A percentile compares a stretch with the other conserved stretches of the same genome.
These are phyloP conservation scores for Nematostella vectensis DNA, from an alignment of 92 coral and sea anemone species.

Conservation along the genomic window DNA sequence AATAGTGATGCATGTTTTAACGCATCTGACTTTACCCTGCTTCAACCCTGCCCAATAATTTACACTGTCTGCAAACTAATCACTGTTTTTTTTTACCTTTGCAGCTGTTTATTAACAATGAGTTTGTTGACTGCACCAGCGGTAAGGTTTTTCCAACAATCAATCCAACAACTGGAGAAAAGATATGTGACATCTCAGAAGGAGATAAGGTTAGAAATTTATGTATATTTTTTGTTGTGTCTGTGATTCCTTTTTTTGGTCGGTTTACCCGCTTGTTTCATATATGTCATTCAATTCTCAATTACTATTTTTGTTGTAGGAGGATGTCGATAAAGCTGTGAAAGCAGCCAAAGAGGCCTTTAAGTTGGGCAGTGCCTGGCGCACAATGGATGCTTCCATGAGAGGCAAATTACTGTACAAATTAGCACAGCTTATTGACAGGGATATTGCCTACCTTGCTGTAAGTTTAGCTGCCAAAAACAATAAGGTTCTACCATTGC, in stretches of 20 bases:
- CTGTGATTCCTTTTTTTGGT: not conserved
- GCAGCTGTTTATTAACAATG: constrained; percentile 83
- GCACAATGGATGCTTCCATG: constrained; percentile 90
- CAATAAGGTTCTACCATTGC: no score
- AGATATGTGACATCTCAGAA: constrained; percentile 92
- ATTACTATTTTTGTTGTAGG: constrained; percentile 26
- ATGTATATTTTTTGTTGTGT: not conserved
- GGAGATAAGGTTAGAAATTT: constrained; percentile 70
- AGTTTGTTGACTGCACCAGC: constrained; percentile 83
- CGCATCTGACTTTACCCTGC: no score
- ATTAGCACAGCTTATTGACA: constrained; percentile 67
- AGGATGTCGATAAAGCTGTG: constrained; percentile 88
- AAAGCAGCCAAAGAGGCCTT: constrained; percentile 79
- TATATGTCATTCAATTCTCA: not conserved
- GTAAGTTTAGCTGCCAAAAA: no score
- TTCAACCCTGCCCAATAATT: no score
- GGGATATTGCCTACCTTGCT: constrained; percentile 68
- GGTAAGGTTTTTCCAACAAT: constrained; percentile 85
- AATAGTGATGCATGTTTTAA: no score
- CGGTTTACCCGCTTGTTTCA: no score
- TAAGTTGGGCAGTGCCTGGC: constrained; percentile 89
- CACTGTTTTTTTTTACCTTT: not conserved
- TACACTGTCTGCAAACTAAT: no score
- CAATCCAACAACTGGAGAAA: constrained; percentile 80
- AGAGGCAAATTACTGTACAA: constrained; percentile 73